Evolutionary conservation across 2,888 invertebrate genomes (phyloP).

Genomic region (Phytoseiulus persimilis): DNA sequence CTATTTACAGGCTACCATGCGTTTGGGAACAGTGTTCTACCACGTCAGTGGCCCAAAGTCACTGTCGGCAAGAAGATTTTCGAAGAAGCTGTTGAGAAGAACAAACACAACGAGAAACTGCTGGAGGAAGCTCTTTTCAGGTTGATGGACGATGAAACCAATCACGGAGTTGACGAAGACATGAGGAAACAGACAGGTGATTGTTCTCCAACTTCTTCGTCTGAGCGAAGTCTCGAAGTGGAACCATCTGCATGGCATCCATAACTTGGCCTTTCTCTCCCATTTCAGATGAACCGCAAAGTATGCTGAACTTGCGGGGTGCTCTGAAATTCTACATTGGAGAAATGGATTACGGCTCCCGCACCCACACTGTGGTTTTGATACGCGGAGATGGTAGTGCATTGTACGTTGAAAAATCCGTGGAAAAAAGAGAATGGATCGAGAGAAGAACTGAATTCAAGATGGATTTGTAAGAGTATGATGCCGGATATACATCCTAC

Average conservation of each 20-base stretch:
- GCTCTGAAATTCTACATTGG: constrained; percentile 13
- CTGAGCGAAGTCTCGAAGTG: too few relatives aligned
- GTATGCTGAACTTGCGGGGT: constrained; percentile 8
- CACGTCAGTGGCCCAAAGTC: constrained; percentile 26
- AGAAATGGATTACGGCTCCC: not conserved
- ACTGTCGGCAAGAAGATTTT: constrained; percentile 1
- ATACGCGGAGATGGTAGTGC: constrained; percentile 17
- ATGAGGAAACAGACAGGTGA: constrained; percentile 37
- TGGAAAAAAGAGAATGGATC: not conserved
- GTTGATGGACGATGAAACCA: constrained; percentile 11
- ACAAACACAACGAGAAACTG: not conserved
- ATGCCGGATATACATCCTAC: too few relatives aligned
- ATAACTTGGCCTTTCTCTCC: not conserved
- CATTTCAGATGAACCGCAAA: constrained; percentile 1
- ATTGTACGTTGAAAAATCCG: constrained; percentile 14
- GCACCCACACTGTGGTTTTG: constrained; percentile 19
- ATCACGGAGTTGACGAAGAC: not conserved
- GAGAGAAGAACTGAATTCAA: constrained; percentile 21
- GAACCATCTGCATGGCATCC: too few relatives aligned
- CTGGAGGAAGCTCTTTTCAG: constrained; percentile 24
- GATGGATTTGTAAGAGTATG: constrained; percentile 6
- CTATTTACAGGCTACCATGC: not conserved
- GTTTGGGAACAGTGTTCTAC: constrained; percentile 16
- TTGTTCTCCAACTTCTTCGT: too few relatives aligned
- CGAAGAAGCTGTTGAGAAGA: constrained; percentile 18